Conservation (phyloP, 2,888 invertebrate species). For the Cantharis flavilabris region DNA sequence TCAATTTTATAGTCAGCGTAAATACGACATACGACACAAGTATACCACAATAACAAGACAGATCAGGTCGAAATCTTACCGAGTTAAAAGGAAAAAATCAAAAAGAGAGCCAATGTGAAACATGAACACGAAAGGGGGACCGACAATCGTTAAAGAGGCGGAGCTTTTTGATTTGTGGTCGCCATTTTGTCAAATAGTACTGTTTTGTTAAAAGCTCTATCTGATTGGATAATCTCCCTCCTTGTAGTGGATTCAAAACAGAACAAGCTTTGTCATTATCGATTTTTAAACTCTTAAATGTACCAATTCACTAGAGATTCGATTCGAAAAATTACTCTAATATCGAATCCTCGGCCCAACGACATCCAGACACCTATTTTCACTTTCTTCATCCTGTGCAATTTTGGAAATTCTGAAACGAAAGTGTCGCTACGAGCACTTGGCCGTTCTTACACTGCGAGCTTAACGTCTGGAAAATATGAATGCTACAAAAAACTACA, state of each 20-base stretch:
- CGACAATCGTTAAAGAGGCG: constrained; percentile 57
- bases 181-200: constrained; percentile 60
- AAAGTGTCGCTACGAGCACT: not conserved
- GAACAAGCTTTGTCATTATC: constrained; percentile 8
- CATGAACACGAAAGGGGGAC: constrained; percentile 56
- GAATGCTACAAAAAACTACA: constrained; percentile 20
- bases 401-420: not conserved
- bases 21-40: not conserved
- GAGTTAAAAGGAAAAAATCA: constrained; percentile 50
- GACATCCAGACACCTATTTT: not conserved
- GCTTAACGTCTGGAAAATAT: constrained; percentile 8
- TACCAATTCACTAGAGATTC: not conserved
- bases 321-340: not conserved
- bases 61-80: constrained; percentile 48
- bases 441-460: not conserved
- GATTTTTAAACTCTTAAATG: not conserved
- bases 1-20: not conserved
- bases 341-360: not conserved
- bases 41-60: constrained; percentile 39
- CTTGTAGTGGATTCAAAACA: constrained; percentile 37
- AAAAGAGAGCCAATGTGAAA: constrained; percentile 55
- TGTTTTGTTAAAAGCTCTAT: constrained; percentile 58
- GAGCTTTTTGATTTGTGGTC: constrained; percentile 58
- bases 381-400: not conserved
- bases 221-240: constrained; percentile 58